Evolutionary conservation across 37 sponge, comb jelly and placozoan genomes (phyloP), one percentile per base, ranked within the genome.

Genomic region (Oscarella lobularis): DNA sequence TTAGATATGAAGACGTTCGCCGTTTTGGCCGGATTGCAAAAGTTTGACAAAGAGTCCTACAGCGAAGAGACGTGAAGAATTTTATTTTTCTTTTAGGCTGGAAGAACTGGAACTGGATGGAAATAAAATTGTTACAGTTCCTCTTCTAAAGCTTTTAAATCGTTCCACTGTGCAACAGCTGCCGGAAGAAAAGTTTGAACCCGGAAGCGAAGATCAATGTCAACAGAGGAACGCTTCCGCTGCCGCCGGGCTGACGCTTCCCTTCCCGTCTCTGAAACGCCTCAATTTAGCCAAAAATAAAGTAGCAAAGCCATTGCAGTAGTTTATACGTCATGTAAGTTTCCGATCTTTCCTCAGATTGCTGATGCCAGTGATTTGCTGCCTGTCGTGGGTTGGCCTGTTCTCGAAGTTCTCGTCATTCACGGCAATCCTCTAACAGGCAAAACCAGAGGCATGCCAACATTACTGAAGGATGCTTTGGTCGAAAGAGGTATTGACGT

Each of bases 21-120:
- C 35, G 73, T 85, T 0, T 81, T 93, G 6, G 94, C 94, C 48
- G 94, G 94, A 14, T 73, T 93, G 32, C 88, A 93, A 69, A 86
- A 54, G 91, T 54, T 48, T 27, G 60, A 48, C 20, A 48, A 20
- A 48, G 20, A 48, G 60, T 48, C 9, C 9, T 48, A 20, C 9
- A 20, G 9, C 9, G 60, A 20, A 48, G 9, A 20, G 20, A 48
- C 14, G 60, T 48, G 20, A 48, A 48, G 9, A 48, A 48, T 48
- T 48, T 27, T n/a, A n/a, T 29, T 1, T 38, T 66, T 5, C 38
- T 1, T 67, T 33, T 41, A 90, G 87, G 48, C 75, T 93, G 66
- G 80, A 76, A 75, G 82, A 86, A 6, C 72, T 93, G 38, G 86
- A 93, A 41, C 81, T 93, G 72, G 82, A 89, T 75, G 75, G 83